Conservation (phyloP, 1,140 invertebrate genomes). For the Mya arenaria region DNA sequence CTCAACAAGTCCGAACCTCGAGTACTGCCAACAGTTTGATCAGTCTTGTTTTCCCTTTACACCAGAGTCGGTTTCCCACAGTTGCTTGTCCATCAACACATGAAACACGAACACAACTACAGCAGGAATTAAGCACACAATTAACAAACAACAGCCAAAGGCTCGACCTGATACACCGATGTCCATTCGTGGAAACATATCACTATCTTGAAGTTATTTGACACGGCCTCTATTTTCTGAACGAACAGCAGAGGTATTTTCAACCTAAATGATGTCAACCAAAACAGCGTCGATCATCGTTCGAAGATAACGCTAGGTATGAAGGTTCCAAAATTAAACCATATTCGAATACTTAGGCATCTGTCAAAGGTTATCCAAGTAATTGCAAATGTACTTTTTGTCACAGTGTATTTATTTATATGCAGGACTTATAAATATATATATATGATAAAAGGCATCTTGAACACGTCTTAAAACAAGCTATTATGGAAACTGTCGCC, state of each 20-base stretch:
- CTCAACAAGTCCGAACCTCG: conserved; percentile 79
- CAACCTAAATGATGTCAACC: conserved; percentile 85
- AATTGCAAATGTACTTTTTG: conserved; percentile 89
- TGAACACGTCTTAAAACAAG: too few species aligned
- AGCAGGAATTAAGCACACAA: conserved; percentile 88
- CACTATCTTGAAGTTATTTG: conserved; percentile 49
- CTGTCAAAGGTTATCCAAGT: conserved; percentile 90
- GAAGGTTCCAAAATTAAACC: conserved; percentile 85
- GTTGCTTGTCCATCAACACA: conserved; percentile 86
- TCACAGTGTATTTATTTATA: too few species aligned
- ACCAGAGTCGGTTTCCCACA: conserved; percentile 85
- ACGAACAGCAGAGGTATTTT: conserved; percentile 86
- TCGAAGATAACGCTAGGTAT: conserved; percentile 83
- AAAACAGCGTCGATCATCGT: conserved; percentile 84
- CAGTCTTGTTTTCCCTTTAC: conserved; percentile 83
- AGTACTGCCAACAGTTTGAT: conserved; percentile 25
- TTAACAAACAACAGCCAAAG: conserved; percentile 86
- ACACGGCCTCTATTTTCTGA: conserved; percentile 69
- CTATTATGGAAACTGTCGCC: too few species aligned
- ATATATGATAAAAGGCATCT: too few species aligned
- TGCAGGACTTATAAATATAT: too few species aligned
- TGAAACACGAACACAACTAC: conserved; percentile 87
- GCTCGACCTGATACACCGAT: conserved; percentile 68
- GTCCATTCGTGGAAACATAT: conserved; percentile 84
- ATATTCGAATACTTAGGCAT: conserved; percentile 88